Percentiles rank a stretch among this genome's conserved stretches.
phyloP scores from a whole-genome alignment of 2,113 vertebrate genomes.

The Melanotaenia duboulayi region DNA sequence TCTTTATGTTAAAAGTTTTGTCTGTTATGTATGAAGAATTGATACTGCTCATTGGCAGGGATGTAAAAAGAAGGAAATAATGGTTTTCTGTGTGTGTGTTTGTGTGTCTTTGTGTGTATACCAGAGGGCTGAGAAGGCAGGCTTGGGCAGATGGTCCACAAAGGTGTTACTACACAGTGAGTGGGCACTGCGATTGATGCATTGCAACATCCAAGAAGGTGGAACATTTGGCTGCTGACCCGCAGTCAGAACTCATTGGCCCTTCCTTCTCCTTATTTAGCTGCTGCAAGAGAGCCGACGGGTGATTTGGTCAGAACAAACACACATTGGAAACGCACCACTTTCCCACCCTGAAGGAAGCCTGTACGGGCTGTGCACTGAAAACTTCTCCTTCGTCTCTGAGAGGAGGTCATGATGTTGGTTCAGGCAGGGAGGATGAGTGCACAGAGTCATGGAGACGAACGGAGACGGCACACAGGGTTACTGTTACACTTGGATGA shows the following conservation, averaged over 20 bases:
- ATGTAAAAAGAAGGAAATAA: conserved; percentile 54
- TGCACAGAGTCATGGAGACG: conserved; percentile 48
- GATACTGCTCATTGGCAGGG: conserved; percentile 46
- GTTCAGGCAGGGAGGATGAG: conserved; percentile 44
- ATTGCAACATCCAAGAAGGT: conserved; percentile 83
- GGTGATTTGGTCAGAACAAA: conserved; percentile 67
- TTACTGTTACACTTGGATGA: conserved; percentile 73
- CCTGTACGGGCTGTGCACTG: conserved; percentile 42
- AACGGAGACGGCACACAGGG: conserved; percentile 29
- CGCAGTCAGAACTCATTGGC: conserved; percentile 78
- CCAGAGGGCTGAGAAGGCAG: conserved; percentile 69
- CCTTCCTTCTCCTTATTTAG: conserved; percentile 74
- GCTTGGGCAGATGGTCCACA: conserved; percentile 79
- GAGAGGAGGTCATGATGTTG: conserved; percentile 70
- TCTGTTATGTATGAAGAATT: conserved; percentile 25
- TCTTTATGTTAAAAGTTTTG: background rate
- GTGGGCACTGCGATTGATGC: conserved; percentile 82
- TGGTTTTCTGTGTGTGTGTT: conserved; percentile 12
- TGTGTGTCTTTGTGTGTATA: conserved; percentile 43
- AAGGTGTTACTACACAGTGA: conserved; percentile 83
- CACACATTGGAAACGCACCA: conserved; percentile 61
- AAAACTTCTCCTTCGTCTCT: conserved; percentile 68
- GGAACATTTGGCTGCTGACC: conserved; percentile 85
- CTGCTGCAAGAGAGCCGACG: conserved; percentile 67
- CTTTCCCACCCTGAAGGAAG: conserved; percentile 77